Conservation (phyloP, 92 coral and sea anemone genomes). For the Paramuricea clavata region DNA sequence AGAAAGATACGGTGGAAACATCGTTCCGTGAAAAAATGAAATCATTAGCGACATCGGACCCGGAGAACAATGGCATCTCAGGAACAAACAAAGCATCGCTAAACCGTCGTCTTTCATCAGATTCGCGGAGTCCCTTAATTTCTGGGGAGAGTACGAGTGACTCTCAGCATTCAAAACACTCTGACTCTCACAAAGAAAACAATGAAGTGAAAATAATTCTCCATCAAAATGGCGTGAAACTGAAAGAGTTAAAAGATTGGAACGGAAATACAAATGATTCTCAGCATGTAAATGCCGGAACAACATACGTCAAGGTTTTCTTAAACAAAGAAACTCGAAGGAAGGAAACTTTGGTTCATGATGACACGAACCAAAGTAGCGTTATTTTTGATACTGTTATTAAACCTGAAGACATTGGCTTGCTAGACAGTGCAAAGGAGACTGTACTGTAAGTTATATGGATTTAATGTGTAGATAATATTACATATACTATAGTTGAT, state of each 20-base stretch:
- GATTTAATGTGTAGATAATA: neutral
- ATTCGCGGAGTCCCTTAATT: conserved; percentile 23
- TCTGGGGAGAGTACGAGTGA: conserved; percentile 24
- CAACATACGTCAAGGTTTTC: conserved; percentile 5
- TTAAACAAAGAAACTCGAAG: neutral
- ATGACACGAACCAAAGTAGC: conserved; percentile 64
- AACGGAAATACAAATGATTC: neutral
- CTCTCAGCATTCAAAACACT: conserved; percentile 14
- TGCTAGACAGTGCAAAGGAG: conserved; percentile 30
- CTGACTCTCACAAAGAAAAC: neutral
- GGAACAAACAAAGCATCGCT: neutral
- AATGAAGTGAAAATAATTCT: neutral
- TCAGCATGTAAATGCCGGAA: neutral
- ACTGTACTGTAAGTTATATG: conserved; percentile 27
- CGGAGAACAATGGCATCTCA: neutral
- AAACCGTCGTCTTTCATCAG: conserved; percentile 17
- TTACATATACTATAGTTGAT: neutral
- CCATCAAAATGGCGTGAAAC: neutral
- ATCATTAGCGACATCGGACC: neutral
- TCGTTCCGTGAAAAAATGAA: neutral
- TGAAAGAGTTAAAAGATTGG: neutral
- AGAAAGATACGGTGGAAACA: neutral
- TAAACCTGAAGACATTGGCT: neutral
- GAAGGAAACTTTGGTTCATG: conserved; percentile 72
- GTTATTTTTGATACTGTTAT: conserved; percentile 33